Conservation (phyloP, 2,113 vertebrate species). For the Micromys minutus region DNA sequence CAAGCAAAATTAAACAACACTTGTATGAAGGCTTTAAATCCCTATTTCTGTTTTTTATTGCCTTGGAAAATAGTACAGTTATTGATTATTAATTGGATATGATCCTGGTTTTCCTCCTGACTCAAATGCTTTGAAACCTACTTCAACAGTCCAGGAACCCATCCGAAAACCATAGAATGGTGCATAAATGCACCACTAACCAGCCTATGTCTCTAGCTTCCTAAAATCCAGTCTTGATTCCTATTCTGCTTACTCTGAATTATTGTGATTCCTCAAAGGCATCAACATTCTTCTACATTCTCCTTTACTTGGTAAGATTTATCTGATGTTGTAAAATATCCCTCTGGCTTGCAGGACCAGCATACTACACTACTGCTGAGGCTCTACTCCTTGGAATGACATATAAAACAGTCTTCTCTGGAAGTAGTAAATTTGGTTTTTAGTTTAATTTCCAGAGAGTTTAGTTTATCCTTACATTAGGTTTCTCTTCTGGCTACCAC, state of each 20-base stretch:
- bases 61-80: background rate
- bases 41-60: background rate
- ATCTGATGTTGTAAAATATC: background rate
- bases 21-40: background rate
- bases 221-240: background rate
- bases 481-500: background rate
- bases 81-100: background rate
- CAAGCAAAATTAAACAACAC: background rate
- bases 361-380: fast-evolving
- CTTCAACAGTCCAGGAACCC: background rate
- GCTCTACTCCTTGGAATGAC: background rate
- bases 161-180: background rate
- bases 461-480: background rate
- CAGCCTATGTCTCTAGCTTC: background rate
- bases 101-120: fast-evolving
- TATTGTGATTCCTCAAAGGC: background rate
- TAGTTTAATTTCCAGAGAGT: background rate
- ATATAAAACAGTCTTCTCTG: fast-evolving
- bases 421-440: background rate
- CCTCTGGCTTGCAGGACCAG: too few relatives aligned
- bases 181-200: fast-evolving
- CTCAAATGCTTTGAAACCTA: background rate
- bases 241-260: background rate
- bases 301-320: background rate
- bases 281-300: background rate